A percentile compares a stretch with the other conserved stretches of the same genome.
Conservation (phyloP, 1,140 invertebrate species). For the Rhopalosiphum maidis region DNA sequence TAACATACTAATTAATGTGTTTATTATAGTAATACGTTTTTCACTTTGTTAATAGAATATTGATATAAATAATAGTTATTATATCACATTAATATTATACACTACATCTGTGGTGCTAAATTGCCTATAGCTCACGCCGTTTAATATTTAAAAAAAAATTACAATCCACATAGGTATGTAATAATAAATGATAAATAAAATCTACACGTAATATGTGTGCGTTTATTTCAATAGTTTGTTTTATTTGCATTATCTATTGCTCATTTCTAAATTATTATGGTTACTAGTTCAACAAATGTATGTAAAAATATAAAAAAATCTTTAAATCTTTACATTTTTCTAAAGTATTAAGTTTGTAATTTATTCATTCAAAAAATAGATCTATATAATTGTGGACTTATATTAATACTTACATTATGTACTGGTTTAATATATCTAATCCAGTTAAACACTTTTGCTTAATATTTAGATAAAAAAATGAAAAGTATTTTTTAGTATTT, state of each 20-base stretch:
- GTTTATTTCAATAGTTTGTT: background rate
- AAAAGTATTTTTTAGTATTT: background rate
- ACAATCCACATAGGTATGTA: background rate
- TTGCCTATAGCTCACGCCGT: constrained; percentile 49
- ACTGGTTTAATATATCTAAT: too few relatives aligned
- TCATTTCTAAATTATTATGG: background rate
- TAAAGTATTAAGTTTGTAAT: too few relatives aligned
- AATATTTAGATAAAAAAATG: background rate
- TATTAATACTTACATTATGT: too few relatives aligned
- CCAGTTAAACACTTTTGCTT: too few relatives aligned
- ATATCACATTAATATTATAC: background rate
- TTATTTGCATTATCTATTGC: background rate
- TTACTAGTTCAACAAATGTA: background rate
- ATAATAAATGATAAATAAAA: background rate
- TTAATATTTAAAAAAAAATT: background rate
- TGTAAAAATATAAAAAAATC: background rate
- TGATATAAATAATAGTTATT: background rate
- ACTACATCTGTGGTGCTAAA: constrained; percentile 41
- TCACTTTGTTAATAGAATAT: too few relatives aligned
- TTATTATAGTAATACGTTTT: too few relatives aligned
- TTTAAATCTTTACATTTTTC: background rate
- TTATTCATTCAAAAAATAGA: too few relatives aligned
- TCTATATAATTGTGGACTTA: too few relatives aligned
- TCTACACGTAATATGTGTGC: background rate
- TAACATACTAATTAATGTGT: too few relatives aligned